Base-by-base conservation (phyloP, 2,888 invertebrate genomes). In the Dicranocentrus wangi region DNA sequence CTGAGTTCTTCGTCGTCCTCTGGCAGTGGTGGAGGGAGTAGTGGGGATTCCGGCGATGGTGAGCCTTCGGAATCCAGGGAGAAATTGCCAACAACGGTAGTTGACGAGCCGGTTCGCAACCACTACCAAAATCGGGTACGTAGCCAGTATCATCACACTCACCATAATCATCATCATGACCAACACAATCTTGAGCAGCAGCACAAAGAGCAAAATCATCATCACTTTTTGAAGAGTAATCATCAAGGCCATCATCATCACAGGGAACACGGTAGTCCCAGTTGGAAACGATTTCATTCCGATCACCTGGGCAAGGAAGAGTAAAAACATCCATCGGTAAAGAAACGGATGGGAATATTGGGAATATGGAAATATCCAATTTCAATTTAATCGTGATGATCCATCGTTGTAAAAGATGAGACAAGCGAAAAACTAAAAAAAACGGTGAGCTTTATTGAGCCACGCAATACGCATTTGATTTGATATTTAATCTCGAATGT, bases 201-300 rank as follows among this genome's bases (percentile, higher is more conserved):
- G 8, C 21, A 47, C 3, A 68, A 68, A 53, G 68, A 68, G 68
- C 28, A 53, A 28, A 68, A 68, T 27, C 72, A 72, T 61, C 72
- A 68, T 15, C 66, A 72, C 25, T 27, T 23, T 58, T 17, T 42
- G 58, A 55, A 25, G 25, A 70, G 23, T 23, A 51, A 70, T 10
- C 58, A 71, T 2, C 60, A 39, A 5, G 39, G 55, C n/a, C 71
- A 71, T 23, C 71, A 60, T 17, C 75, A 75, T 17, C 73, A 61
- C 17, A 25, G 75, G 51, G 58, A 76, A 19, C 66, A 68, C 15
- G 58, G 25, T 27, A 63, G 42, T 19, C n/a, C n/a, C n/a, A 73
- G 73, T 28, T 76, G 75, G 75, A 76, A 76, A 58, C 66, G 75
- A 66, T 58, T 76, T 55, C 71, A 71, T 17, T 17, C 55, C 42